These are phyloP conservation scores for Plodia interpunctella DNA, from an alignment of 1,140 invertebrate species.

Conservation along the genomic window DNA sequence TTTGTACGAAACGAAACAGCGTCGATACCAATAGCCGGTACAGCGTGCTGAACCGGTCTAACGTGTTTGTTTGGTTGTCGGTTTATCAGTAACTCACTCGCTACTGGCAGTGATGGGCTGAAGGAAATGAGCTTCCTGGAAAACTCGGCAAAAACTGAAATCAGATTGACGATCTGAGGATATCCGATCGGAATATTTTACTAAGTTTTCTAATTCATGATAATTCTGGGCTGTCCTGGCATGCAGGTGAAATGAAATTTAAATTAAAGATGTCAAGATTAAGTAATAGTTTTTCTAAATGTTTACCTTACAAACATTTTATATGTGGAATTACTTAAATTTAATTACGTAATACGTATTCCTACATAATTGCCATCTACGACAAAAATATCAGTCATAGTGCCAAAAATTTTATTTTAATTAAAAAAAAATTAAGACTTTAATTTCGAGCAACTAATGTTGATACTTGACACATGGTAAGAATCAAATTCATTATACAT, in stretches of 20 bases:
- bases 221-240: background rate
- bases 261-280: too few species aligned
- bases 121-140: background rate
- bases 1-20: too few species aligned
- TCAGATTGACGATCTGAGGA: background rate
- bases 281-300: too few species aligned
- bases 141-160: background rate
- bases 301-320: too few species aligned
- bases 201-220: background rate
- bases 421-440: background rate
- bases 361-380: too few species aligned
- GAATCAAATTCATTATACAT: background rate
- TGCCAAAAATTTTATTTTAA: too few species aligned
- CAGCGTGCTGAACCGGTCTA: background rate
- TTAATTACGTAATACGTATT: too few species aligned
- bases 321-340: too few species aligned
- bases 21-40: background rate
- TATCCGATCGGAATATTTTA: constrained; percentile 3
- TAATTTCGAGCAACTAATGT: background rate
- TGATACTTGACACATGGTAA: background rate
- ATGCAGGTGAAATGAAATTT: too few species aligned
- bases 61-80: background rate
- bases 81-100: background rate
- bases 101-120: background rate
- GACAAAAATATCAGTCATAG: too few species aligned